Evolutionary conservation across 1,140 invertebrate genomes (phyloP), one percentile per base, ranked within the genome.

Genomic region (Mactra quadrangularis): DNA sequence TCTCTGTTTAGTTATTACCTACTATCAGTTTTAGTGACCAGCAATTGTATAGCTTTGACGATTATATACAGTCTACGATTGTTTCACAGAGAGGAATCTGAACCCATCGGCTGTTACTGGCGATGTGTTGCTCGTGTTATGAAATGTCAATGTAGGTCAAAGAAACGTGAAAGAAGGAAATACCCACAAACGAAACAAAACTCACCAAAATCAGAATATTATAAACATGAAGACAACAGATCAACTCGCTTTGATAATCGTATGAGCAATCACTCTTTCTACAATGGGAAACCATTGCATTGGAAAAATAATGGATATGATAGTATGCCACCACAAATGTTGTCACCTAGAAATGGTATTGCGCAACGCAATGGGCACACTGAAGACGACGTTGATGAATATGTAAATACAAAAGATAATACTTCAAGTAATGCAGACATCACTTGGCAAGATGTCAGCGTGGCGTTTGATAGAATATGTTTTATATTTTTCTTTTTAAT

Each of bases 1-100:
- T 52, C 83, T 0, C n/a, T 41, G 13, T 27, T 79, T 11, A 68
- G 76, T 35, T 74, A 53, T 35, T 79, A 57, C 19, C 41, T 85
- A 15, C 33, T 85, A 6, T 27, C 68, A 17, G 71, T 79, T 15
- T 29, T 85, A 6, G 50, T 76, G 17, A 50, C 81, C 17, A 78
- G 83, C 38, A 41, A 35, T 9, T 17, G 60, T 1, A 81, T 85
- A n/a, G 75, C 47, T 9, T 22, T 85, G 11, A 17, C 35, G 9
- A 68, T 38, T 6, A 75, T 85, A 17, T 50, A 22, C 11, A 70
- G 45, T 45, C 41, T 70, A 45, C 66, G 45, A 35, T 11, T 70
- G 6, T 70, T 47, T 29, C 45, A 70, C 41, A 19, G n/a, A 22
- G 45, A 50, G 22, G n/a, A 70, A 6, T 47, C 7, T 1, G 27